Conservation (phyloP, 2,797 vertebrate species). For the Benthosema pterotum region DNA sequence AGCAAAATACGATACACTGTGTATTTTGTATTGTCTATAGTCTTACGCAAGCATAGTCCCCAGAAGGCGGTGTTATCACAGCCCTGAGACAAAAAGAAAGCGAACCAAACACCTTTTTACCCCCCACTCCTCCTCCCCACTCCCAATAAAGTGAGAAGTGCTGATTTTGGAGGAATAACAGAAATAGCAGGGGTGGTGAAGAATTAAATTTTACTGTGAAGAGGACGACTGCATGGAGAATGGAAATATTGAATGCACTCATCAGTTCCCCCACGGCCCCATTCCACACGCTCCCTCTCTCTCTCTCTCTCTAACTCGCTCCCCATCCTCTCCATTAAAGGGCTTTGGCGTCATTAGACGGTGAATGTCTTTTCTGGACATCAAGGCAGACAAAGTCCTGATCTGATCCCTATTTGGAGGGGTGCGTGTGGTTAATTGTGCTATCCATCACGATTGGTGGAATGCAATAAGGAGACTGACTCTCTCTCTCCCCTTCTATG, state of each 20-base stretch:
- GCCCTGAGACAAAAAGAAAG: conserved; percentile 33
- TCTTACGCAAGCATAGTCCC: conserved; percentile 30
- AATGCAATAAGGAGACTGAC: conserved; percentile 8
- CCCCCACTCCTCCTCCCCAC: conserved; percentile 44
- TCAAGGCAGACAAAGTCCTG: conserved; percentile 12
- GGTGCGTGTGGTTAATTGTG: conserved; percentile 29
- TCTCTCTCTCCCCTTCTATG: conserved; percentile 32
- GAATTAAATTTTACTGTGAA: conserved; percentile 55
- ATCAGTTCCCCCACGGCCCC: conserved; percentile 26
- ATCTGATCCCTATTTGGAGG: conserved; percentile 19
- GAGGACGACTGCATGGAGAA: conserved; percentile 53
- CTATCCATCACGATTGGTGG: neutral
- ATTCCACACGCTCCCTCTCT: no score
- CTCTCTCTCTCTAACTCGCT: no score
- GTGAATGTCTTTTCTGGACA: conserved; percentile 33
- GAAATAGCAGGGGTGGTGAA: conserved; percentile 21
- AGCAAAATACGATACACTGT: conserved; percentile 27
- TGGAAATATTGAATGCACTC: conserved; percentile 50
- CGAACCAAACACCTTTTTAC: conserved; percentile 26
- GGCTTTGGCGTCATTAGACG: conserved; percentile 33
- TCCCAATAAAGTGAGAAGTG: conserved; percentile 32
- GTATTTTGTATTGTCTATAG: conserved; percentile 31
- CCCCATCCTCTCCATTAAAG: conserved; percentile 24
- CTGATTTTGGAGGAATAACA: conserved; percentile 5
- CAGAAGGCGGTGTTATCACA: conserved; percentile 43